Evolutionary conservation across 2,113 vertebrate species (phyloP).

Genomic region (Tragelaphus scriptus): DNA sequence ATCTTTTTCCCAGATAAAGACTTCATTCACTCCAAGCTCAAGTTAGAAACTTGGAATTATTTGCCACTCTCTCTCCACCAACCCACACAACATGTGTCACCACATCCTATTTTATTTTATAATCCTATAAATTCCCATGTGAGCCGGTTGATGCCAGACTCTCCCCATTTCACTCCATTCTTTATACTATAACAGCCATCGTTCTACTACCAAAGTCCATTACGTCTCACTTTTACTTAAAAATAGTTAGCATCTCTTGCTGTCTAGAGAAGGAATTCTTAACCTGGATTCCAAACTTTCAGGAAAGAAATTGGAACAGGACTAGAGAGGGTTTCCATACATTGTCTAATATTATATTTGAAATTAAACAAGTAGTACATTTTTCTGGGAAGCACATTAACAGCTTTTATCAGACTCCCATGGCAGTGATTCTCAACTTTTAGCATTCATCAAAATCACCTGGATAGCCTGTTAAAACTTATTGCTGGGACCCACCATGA

Average conservation of each 20-base stretch:
- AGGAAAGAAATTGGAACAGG: neutral
- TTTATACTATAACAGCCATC: neutral
- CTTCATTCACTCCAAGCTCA: neutral
- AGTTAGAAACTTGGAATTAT: neutral
- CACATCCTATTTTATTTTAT: neutral
- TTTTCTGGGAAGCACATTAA: neutral
- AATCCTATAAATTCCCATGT: neutral
- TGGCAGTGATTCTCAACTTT: neutral
- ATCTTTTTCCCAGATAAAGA: neutral
- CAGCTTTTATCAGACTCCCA: neutral
- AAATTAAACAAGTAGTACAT: neutral
- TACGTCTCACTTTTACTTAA: neutral
- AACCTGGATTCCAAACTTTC: neutral
- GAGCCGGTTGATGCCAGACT: neutral
- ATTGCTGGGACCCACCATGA: neutral
- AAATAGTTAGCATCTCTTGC: neutral
- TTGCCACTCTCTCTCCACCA: neutral
- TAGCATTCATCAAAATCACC: neutral
- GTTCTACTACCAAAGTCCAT: neutral
- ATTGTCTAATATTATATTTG: neutral
- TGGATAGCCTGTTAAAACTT: neutral
- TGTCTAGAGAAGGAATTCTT: neutral
- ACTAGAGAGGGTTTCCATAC: neutral
- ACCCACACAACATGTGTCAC: neutral
- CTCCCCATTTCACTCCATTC: neutral